Evolutionary conservation across 2,888 invertebrate species (phyloP).

Genomic region (Corythucha ciliata): DNA sequence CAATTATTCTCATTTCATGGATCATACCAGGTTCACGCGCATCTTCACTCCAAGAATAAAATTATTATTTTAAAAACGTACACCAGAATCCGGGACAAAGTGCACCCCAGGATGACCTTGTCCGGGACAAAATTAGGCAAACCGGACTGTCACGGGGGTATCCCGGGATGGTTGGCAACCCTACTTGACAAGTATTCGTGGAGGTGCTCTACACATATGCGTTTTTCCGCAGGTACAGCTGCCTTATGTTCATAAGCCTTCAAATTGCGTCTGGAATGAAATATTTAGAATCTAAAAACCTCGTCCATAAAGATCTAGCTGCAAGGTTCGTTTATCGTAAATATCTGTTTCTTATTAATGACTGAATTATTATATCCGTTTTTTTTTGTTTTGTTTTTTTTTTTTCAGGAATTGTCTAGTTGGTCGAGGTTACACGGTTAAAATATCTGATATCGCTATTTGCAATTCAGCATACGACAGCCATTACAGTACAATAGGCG

Average conservation of each 20-base stretch:
- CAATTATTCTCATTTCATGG: too few relatives aligned
- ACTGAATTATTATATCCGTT: not conserved
- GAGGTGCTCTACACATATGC: too few relatives aligned
- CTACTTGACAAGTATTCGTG: too few relatives aligned
- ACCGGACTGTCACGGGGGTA: too few relatives aligned
- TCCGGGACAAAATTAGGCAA: too few relatives aligned
- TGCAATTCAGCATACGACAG: constrained; percentile 53
- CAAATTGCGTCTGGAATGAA: constrained; percentile 73
- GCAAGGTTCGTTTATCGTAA: constrained; percentile 45
- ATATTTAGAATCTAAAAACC: constrained; percentile 65
- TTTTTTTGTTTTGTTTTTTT: too few relatives aligned
- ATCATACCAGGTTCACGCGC: too few relatives aligned
- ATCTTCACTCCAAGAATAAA: too few relatives aligned
- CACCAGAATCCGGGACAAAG: too few relatives aligned
- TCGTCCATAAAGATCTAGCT: constrained; percentile 70
- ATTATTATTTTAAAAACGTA: too few relatives aligned
- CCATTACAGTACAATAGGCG: constrained; percentile 55
- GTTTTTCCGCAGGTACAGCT: constrained; percentile 54
- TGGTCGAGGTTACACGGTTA: constrained; percentile 51
- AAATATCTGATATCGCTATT: constrained; percentile 55
- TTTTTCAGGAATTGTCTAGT: constrained; percentile 51
- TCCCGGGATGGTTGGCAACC: too few relatives aligned
- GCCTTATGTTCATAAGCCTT: constrained; percentile 60
- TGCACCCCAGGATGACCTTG: too few relatives aligned
- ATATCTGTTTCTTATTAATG: not conserved